These are phyloP conservation scores for Drosophila cyrtoloma DNA, from an alignment of 2,888 invertebrate species.

Conservation along the genomic window DNA sequence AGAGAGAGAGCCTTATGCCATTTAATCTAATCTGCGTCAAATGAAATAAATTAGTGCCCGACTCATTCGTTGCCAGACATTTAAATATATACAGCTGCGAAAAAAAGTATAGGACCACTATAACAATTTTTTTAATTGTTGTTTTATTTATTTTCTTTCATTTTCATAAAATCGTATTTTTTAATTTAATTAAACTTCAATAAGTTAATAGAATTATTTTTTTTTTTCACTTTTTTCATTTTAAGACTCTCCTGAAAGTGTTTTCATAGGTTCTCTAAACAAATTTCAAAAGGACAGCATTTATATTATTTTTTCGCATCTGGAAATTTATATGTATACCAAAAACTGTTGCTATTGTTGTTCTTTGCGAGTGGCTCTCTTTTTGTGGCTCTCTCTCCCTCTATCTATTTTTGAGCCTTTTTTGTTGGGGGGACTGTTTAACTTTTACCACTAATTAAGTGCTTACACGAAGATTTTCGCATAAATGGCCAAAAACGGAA, in stretches of 20 bases:
- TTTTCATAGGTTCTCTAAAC: background rate
- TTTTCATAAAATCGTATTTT: too few relatives aligned
- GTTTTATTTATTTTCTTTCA: too few relatives aligned
- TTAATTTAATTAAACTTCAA: too few relatives aligned
- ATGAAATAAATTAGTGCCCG: constrained; percentile 75
- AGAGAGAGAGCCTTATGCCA: constrained; percentile 45
- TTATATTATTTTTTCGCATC: background rate
- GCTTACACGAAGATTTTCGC: constrained; percentile 77
- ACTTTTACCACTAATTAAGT: constrained; percentile 81
- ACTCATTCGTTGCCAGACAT: constrained; percentile 27
- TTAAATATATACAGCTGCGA: background rate
- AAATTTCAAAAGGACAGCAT: background rate
- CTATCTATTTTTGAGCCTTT: constrained; percentile 6
- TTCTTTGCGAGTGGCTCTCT: constrained; percentile 25
- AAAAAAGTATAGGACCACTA: background rate
- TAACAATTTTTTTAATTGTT: background rate
- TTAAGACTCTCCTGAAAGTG: background rate
- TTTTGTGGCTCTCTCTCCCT: background rate
- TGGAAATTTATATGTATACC: constrained; percentile 4
- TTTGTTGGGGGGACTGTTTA: constrained; percentile 60
- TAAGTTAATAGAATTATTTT: background rate
- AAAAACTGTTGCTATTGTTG: constrained; percentile 60
- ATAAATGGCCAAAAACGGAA: constrained; percentile 52
- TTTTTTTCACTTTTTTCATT: background rate
- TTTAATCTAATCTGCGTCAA: constrained; percentile 77